Conservation (phyloP, 2,797 vertebrate genomes). For the Halcyon chelicuti region DNA sequence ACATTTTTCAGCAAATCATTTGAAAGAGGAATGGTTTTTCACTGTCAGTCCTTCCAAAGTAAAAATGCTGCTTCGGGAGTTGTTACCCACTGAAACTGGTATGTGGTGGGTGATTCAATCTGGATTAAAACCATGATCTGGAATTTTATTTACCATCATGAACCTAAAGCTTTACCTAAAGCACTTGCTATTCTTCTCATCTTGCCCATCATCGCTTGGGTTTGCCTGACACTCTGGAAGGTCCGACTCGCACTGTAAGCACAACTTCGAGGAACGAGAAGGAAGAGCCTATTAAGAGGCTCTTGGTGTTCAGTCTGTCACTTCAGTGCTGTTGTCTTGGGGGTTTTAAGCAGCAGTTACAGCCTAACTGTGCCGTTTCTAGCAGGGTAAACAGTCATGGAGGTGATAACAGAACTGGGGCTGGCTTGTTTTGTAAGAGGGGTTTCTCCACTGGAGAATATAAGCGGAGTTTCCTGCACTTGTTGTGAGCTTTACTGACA, state of each 20-base stretch:
- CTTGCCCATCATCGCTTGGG: fast-evolving
- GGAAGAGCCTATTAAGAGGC: not conserved
- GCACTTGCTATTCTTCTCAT: not conserved
- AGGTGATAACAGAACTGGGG: not conserved
- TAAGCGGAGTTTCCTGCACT: not conserved
- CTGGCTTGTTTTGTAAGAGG: not conserved
- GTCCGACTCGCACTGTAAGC: fast-evolving
- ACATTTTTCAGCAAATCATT: not conserved
- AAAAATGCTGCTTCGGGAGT: not conserved
- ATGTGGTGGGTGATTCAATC: not conserved
- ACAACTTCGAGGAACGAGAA: not conserved
- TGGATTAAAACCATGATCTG: not conserved
- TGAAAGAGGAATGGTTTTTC: not conserved
- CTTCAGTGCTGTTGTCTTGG: not conserved
- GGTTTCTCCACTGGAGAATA: not conserved
- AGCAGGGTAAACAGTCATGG: not conserved
- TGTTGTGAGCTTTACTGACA: not conserved
- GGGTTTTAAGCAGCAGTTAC: not conserved
- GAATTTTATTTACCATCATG: not conserved
- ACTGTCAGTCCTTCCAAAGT: not conserved
- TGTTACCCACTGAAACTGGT: not conserved
- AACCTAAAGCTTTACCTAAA: not conserved
- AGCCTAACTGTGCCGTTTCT: not conserved
- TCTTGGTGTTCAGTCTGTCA: not conserved
- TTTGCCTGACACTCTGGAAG: not conserved